phyloP scores from a whole-genome alignment of 1,140 invertebrate genomes.

The Drosophila quadrilineata region DNA sequence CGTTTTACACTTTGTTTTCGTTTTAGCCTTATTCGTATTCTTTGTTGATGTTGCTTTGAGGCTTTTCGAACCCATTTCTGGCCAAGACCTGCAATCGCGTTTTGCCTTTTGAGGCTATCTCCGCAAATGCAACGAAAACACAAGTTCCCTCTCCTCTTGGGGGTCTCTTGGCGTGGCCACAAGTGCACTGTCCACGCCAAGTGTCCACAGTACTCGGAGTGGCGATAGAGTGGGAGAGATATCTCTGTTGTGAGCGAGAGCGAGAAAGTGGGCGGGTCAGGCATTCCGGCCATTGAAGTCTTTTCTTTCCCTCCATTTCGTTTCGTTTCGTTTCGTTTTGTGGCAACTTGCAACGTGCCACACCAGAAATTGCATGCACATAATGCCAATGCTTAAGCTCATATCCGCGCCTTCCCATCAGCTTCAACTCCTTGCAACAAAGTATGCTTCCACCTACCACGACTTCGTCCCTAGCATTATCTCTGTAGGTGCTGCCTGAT shows the following conservation, averaged over 20 bases:
- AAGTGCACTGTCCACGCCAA: constrained; percentile 59
- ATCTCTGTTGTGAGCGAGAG: too few relatives aligned
- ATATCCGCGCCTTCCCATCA: constrained; percentile 47
- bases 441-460: too few relatives aligned
- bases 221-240: too few relatives aligned
- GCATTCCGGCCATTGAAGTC: constrained; percentile 30
- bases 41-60: background rate
- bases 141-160: constrained; percentile 39
- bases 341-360: constrained; percentile 19
- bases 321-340: constrained; percentile 3
- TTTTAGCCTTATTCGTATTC: background rate
- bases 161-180: constrained; percentile 6
- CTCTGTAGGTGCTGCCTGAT: too few relatives aligned
- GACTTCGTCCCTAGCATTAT: too few relatives aligned
- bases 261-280: constrained; percentile 33
- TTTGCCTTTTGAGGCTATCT: constrained; percentile 62
- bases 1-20: constrained; percentile 59
- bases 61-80: too few relatives aligned
- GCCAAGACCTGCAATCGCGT: constrained; percentile 25
- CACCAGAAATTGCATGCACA: constrained; percentile 52
- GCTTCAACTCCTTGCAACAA: background rate
- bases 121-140: constrained; percentile 38
- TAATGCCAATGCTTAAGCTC: constrained; percentile 59
- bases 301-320: too few relatives aligned
- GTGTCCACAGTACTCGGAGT: background rate